Percentiles rank a stretch among this genome's conserved stretches.
phyloP scores from a whole-genome alignment of 2,113 vertebrate genomes.

The Hemiprocne comata region DNA sequence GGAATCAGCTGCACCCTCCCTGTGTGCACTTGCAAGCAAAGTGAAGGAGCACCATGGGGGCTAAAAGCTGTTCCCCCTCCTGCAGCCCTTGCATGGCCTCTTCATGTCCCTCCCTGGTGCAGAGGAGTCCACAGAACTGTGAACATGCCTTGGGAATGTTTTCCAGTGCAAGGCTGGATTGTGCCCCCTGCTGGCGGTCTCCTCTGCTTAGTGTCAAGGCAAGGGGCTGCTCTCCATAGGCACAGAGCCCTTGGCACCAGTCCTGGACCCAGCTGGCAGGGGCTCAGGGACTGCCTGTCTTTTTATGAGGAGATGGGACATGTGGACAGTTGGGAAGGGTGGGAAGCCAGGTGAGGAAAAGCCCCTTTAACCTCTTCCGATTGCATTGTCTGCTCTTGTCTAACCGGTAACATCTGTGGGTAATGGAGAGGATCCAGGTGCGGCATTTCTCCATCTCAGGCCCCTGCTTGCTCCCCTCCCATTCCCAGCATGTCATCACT shows the following conservation, averaged over 20 bases:
- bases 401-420: not conserved
- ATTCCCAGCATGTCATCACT: not conserved
- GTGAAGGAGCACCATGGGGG: fast-evolving
- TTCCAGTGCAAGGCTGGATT: not conserved
- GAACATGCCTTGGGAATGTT: not conserved
- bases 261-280: fast-evolving
- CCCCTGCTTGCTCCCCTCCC: not conserved
- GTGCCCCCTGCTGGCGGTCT: not conserved
- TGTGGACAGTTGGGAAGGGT: not conserved
- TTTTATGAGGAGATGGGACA: not conserved
- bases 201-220: not conserved
- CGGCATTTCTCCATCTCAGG: not conserved
- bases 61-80: not conserved
- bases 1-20: fast-evolving
- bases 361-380: not conserved
- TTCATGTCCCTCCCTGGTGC: fast-evolving
- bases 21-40: fast-evolving
- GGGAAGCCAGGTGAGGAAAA: not conserved
- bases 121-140: not conserved
- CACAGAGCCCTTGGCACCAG: not conserved
- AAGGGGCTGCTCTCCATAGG: not conserved
- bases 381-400: not conserved
- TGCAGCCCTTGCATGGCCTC: not conserved
- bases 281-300: not conserved
- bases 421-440: not conserved